Evolutionary conservation across 2,797 vertebrate genomes (phyloP), one percentile per base, ranked within the genome.

Genomic region (Anguilla pacifica): DNA sequence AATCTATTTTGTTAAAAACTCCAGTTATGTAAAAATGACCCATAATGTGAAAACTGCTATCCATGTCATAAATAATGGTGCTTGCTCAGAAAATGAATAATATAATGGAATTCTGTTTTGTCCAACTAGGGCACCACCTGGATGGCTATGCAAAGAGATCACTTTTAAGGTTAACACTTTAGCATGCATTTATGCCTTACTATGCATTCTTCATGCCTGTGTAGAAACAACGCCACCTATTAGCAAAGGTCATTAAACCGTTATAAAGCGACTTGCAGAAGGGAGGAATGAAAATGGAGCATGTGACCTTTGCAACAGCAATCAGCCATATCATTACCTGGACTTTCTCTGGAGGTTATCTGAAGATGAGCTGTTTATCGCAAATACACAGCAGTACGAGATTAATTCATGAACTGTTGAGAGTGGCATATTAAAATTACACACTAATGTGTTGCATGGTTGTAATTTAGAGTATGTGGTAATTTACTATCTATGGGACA

Each of bases 221-320:
- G 92, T 89, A 89, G 90, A 90, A 84, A 7, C 86, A 67, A 88
- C 89, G 70, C 13, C 85, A 87, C 91, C 89, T 55, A 90, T 89
- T 89, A 87, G 88, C 46, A 91, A 88, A 88, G 88, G 82, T 93
- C 92, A 92, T 95, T 94, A 93, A 91, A 90, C 86, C 31, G 89
- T 88, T 90, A 91, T 93, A 92, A 93, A 87, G 90, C 87, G 90
- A 79, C 88, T 67, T 83, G 53, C 82, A 84, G 35, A 91, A 89
- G 77, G 86, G 87, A 35, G 35, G 22, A n/a, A 49, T 70, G 31
- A 84, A 87, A 88, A 90, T 88, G 55, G 43, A 83, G 84, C 88
- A 57, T 92, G 92, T 94, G 94, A 93, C 95, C 94, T 95, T 95
- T 95, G 90, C 83, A 92, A 91, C 89, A 89, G 91, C 92, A 93